Conservation (phyloP, 2,797 vertebrate genomes). For the Gastrophryne carolinensis region DNA sequence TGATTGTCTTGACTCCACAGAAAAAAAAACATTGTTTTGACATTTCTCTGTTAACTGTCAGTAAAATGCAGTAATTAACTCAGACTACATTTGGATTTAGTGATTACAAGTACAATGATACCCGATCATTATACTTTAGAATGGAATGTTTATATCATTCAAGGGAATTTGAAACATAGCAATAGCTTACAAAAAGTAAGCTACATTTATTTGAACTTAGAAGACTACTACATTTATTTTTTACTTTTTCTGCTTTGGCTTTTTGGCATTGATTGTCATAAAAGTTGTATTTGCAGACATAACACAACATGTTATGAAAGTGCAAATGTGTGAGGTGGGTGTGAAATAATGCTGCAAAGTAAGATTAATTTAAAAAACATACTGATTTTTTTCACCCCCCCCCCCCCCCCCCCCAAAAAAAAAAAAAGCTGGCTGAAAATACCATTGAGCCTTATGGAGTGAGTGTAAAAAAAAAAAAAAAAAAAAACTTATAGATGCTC, state of each 20-base stretch:
- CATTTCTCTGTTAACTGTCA: conserved; percentile 41
- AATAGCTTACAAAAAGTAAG: conserved; percentile 60
- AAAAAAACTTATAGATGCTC: too few relatives aligned
- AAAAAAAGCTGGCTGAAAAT: conserved; percentile 42
- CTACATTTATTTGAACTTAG: conserved; percentile 66
- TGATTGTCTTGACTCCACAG: conserved; percentile 11
- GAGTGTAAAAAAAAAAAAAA: too few relatives aligned
- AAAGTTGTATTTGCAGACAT: conserved; percentile 62
- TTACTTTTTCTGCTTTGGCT: conserved; percentile 68
- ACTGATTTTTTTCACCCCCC: conserved; percentile 60
- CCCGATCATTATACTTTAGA: conserved; percentile 36
- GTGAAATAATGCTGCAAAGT: too few relatives aligned
- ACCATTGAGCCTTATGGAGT: too few relatives aligned
- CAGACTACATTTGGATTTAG: conserved; percentile 29
- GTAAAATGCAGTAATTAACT: conserved; percentile 44
- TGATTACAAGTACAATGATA: conserved; percentile 28
- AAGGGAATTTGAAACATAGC: conserved; percentile 31
- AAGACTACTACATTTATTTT: conserved; percentile 67
- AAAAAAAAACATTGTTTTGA: conserved; percentile 40
- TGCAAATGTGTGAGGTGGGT: too few relatives aligned
- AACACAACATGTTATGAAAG: conserved; percentile 66
- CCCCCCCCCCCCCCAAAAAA: too few relatives aligned
- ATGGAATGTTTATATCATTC: conserved; percentile 15
- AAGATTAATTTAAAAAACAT: too few relatives aligned
- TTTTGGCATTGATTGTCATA: conserved; percentile 72